Conservation (phyloP, 2,888 invertebrate species). For the Nomada ruficornis region DNA sequence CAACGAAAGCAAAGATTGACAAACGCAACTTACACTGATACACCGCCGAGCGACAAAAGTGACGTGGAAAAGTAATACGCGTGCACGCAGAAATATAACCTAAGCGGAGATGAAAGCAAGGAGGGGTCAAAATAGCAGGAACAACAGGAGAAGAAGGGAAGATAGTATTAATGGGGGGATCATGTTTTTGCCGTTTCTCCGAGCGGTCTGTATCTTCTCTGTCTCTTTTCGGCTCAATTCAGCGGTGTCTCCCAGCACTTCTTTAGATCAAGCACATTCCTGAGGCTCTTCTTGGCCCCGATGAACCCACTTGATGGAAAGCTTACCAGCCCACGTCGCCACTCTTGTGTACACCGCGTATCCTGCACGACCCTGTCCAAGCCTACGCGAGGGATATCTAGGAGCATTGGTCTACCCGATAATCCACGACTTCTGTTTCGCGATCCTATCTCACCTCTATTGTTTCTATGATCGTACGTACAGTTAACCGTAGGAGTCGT, state of each 20-base stretch:
- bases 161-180: slow-evolving; percentile 64
- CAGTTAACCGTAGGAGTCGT: slow-evolving; percentile 57
- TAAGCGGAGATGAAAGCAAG: slow-evolving; percentile 5
- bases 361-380: slow-evolving; percentile 61
- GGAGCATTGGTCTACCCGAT: slow-evolving; percentile 63
- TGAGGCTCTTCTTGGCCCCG: slow-evolving; percentile 78
- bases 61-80: not conserved
- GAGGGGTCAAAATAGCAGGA: slow-evolving; percentile 39
- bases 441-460: slow-evolving; percentile 71
- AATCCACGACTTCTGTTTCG: slow-evolving; percentile 71
- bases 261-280: slow-evolving; percentile 74
- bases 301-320: slow-evolving; percentile 83
- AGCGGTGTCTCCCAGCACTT: slow-evolving; percentile 67
- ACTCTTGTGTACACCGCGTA: slow-evolving; percentile 58
- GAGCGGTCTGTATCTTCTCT: slow-evolving; percentile 20
- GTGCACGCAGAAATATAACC: not conserved
- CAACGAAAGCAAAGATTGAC: not conserved
- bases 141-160: slow-evolving; percentile 34
- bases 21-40: not conserved
- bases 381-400: slow-evolving; percentile 69
- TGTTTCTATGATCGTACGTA: slow-evolving; percentile 66
- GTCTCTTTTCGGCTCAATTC: slow-evolving; percentile 63
- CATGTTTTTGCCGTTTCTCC: slow-evolving; percentile 75
- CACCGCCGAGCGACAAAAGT: not conserved
- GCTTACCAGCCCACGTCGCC: slow-evolving; percentile 72